Percentiles rank a stretch among this genome's conserved stretches.
Conservation (phyloP, 2,113 vertebrate genomes). For the Stegostoma tigrinum region DNA sequence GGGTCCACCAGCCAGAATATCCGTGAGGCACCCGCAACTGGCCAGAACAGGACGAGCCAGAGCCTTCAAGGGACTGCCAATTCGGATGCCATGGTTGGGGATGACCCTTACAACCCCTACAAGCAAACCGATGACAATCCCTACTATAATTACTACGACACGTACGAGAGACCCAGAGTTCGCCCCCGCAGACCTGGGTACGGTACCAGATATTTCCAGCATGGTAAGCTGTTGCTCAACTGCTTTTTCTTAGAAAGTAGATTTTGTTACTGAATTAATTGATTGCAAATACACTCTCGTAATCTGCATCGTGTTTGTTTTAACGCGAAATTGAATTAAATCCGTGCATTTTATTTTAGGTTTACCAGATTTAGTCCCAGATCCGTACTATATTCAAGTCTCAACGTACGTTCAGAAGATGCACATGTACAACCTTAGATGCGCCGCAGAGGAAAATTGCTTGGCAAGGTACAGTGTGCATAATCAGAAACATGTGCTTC, state of each 20-base stretch:
- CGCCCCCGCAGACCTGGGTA: slow-evolving; percentile 65
- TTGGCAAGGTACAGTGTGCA: slow-evolving; percentile 69
- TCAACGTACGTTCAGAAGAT: slow-evolving; percentile 82
- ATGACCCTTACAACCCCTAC: slow-evolving; percentile 82
- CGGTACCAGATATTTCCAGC: slow-evolving; percentile 74
- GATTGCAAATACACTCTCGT: not conserved
- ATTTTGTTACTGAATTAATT: not conserved
- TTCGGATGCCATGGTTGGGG: slow-evolving; percentile 75
- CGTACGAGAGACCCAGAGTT: slow-evolving; percentile 70
- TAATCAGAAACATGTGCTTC: not conserved
- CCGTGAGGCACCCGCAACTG: not conserved
- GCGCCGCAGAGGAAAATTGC: slow-evolving; percentile 91
- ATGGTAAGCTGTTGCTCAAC: slow-evolving; percentile 63
- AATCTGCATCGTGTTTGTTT: not conserved
- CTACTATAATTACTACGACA: slow-evolving; percentile 88
- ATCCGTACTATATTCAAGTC: slow-evolving; percentile 86
- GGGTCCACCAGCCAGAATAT: slow-evolving; percentile 28
- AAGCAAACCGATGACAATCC: slow-evolving; percentile 81
- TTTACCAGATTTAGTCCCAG: slow-evolving; percentile 90
- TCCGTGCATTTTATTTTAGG: slow-evolving; percentile 54
- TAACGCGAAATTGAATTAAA: not conserved
- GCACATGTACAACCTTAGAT: slow-evolving; percentile 88
- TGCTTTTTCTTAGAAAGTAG: not conserved
- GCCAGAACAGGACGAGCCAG: slow-evolving; percentile 45
- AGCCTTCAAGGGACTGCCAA: not conserved